A percentile compares a stretch with the other conserved stretches of the same genome.
Evolutionary conservation across 2,888 invertebrate species (phyloP).

Genomic region (Axea sp.): DNA sequence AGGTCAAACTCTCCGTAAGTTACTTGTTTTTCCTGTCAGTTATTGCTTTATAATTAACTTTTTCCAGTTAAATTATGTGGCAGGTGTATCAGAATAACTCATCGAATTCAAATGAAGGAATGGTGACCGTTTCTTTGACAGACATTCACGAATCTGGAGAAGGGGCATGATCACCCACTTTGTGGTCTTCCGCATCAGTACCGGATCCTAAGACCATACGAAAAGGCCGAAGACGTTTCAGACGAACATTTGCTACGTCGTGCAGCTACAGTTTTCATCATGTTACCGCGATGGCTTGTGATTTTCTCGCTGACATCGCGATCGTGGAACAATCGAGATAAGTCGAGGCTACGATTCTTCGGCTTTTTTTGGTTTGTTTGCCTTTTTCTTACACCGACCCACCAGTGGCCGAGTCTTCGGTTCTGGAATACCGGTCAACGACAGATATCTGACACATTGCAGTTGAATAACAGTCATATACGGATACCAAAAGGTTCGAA

Average conservation of each 20-base stretch:
- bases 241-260: slow-evolving; percentile 19
- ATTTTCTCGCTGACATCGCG: slow-evolving; percentile 19
- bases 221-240: slow-evolving; percentile 45
- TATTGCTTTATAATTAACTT: no score
- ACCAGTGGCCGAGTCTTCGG: slow-evolving; percentile 66
- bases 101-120: slow-evolving; percentile 19
- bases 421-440: slow-evolving; percentile 60
- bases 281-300: slow-evolving; percentile 40
- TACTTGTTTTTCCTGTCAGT: no score
- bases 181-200: slow-evolving; percentile 59
- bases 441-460: slow-evolving; percentile 39
- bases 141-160: slow-evolving; percentile 37
- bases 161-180: slow-evolving; percentile 62
- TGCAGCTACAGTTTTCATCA: slow-evolving; percentile 25
- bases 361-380: slow-evolving; percentile 50
- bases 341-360: slow-evolving; percentile 15
- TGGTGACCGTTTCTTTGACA: slow-evolving; percentile 18
- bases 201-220: slow-evolving; percentile 55
- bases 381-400: slow-evolving; percentile 60
- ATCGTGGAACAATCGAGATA: slow-evolving; percentile 7
- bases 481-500: slow-evolving; percentile 58
- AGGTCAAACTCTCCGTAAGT: no score
- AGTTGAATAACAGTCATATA: slow-evolving; percentile 26
- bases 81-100: slow-evolving; percentile 7
- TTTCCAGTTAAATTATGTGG: no score